Percentiles rank a stretch among this genome's conserved stretches.
Conservation (phyloP, 2,888 invertebrate genomes). For the Nezara viridula region DNA sequence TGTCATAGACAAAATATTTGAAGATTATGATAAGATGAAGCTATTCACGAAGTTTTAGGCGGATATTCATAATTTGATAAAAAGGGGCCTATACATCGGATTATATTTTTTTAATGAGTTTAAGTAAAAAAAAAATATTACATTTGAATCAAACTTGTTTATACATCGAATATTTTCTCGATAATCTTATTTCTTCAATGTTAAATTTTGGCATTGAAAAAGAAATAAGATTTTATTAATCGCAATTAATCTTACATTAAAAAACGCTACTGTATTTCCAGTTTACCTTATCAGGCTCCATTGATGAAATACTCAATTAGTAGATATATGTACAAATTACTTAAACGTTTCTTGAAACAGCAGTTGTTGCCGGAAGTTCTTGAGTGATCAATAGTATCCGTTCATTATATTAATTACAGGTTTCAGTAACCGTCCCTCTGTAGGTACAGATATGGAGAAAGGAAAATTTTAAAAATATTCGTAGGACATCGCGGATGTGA, state of each 20-base stretch:
- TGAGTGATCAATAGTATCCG: neutral
- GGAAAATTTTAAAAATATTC: slow-evolving; percentile 15
- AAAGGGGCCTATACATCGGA: no score
- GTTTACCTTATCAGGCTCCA: neutral
- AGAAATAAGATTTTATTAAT: neutral
- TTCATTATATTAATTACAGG: slow-evolving; percentile 32
- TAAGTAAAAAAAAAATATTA: no score
- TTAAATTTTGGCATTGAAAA: neutral
- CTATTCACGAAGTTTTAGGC: no score
- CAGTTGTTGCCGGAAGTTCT: neutral
- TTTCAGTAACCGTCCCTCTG: neutral
- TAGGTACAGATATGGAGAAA: neutral
- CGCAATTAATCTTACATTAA: neutral
- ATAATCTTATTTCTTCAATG: no score
- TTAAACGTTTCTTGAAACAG: neutral
- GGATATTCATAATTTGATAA: no score
- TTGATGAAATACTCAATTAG: slow-evolving; percentile 1
- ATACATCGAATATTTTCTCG: no score
- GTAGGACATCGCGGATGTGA: neutral
- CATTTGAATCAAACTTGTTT: no score
- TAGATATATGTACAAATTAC: neutral
- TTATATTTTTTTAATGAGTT: no score
- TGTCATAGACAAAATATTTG: no score
- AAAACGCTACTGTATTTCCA: neutral
- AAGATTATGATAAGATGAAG: no score